phyloP scores from a whole-genome alignment of 2,113 vertebrate genomes.

The Phalacrocorax aristotelis region DNA sequence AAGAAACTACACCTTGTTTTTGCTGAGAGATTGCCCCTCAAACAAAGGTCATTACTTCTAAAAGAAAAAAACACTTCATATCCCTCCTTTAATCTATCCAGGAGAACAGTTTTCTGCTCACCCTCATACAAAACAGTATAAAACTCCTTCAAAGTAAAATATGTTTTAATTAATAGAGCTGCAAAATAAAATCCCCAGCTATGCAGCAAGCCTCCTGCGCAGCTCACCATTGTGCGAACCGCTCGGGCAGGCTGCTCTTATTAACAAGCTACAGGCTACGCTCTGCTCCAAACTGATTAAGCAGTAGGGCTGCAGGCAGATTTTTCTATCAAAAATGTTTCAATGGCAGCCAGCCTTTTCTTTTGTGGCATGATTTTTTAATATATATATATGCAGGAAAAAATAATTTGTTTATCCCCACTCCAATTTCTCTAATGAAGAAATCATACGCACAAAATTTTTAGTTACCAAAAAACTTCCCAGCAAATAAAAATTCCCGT shows the following conservation, averaged over 20 bases:
- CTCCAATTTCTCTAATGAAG: background rate
- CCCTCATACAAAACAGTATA: conserved; percentile 43
- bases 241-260: conserved; percentile 29
- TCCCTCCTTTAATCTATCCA: conserved; percentile 34
- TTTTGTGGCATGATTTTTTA: background rate
- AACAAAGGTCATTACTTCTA: conserved; percentile 8
- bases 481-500: background rate
- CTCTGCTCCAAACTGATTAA: conserved; percentile 54
- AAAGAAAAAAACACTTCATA: conserved; percentile 1
- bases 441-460: background rate
- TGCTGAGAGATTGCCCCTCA: background rate
- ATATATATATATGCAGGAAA: background rate
- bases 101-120: conserved; percentile 36
- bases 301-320: conserved; percentile 37
- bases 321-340: conserved; percentile 40
- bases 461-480: background rate
- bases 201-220: conserved; percentile 20
- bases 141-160: conserved; percentile 47
- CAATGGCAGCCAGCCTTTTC: conserved; percentile 15
- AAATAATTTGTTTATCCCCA: background rate
- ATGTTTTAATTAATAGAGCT: conserved; percentile 61
- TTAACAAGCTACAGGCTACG: conserved; percentile 51
- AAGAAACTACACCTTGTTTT: background rate
- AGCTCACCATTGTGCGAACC: background rate
- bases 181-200: conserved; percentile 52